Base-by-base conservation (phyloP, 2,797 vertebrate species). In the Acipenser ruthenus region DNA sequence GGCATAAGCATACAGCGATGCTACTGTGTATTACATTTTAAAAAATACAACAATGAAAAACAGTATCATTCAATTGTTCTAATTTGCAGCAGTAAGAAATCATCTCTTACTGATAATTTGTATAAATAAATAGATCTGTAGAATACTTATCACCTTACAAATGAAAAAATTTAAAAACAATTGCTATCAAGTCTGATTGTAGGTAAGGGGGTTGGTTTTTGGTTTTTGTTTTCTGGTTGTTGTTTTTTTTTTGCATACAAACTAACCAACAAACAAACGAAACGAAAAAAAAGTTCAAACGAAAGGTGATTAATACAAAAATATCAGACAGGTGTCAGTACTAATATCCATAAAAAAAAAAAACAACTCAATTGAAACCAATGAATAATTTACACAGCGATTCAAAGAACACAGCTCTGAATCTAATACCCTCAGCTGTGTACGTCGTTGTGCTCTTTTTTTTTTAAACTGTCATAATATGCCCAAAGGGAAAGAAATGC, bases 401-500 rank as follows among this genome's bases (percentile, higher is more conserved):
- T 37, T 58, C 55, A 58, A 58, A 58, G 55, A 1, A 12, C 55
- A 58, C 8, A 58, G 10, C 8, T 58, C 55, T 12, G 55, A 12
- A 58, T 58, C 72, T 69, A 51, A 63, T 69, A 72, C 61, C 67
- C 50, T 72, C 71, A 73, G 73, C 69, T 72, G 66, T 68, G 56
- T 78, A 73, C 70, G 76, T 76, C 69, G 65, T 73, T 73, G 62
- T 67, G 55, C 64, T 63, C 60, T 47, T 68, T 65, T 65, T 71
- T 37, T 37, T 65, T 70, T 67, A 66, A 53, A 72, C 48, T 65
- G 69, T 70, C 67, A 73, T 71, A 64, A 62, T 65, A 75, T 69
- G 72, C 74, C 79, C 77, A 77, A 76, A 72, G 81, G 79, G 70
- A 63, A 49, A 7, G 76, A 74, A 64, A 69, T 50, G 50, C 23